Base-by-base conservation (phyloP, 1,140 invertebrate genomes). In the Alviniconcha marisindica region DNA sequence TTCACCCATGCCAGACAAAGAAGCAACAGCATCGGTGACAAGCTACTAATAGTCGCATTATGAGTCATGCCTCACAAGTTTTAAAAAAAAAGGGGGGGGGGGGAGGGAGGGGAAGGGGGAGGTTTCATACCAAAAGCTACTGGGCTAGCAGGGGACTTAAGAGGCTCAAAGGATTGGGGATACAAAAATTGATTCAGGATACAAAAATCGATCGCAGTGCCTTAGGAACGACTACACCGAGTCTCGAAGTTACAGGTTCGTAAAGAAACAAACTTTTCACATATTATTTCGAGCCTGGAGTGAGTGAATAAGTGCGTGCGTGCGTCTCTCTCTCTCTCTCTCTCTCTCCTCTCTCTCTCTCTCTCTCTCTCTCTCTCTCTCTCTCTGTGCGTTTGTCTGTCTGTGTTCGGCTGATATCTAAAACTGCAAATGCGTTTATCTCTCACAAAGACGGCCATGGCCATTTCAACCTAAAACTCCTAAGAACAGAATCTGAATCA, bases 11-110 rank as follows among this genome's bases (percentile, higher is more conserved):
- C 31, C 5, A 48, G 44, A 33, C 24, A 28, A 66, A 33, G 63
- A 66, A 28, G 63, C 63, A 66, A 66, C 63, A 66, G 63, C 63
- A 66, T 66, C 63, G 33, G 63, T 66, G 63, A 33, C 63, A 66
- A 28, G 31, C 28, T 24, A 33, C 28, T 66, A 66, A 66, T 33
- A 36, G 36, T 3, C 2, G 36, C 69, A 40, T 40, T 40, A 71
- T 71, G 69, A 71, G 36, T 71, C 69, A 71, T 36, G 15, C 69
- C 69, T 21, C 38, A 71, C 33, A 38, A 71, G 69, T 71, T 31
- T 40, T 21, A 71, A 71, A 71, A 5, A 18, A 71, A 66, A 10
- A 21, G 31, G n/a, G 31, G 10, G 31, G 1, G 15, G 60, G 31
- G 60, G 4, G n/a, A 21, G 7, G 15, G 38, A 40, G 15, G 21